Conservation (phyloP, 2,888 invertebrate species). For the Oligia fasciuncula region DNA sequence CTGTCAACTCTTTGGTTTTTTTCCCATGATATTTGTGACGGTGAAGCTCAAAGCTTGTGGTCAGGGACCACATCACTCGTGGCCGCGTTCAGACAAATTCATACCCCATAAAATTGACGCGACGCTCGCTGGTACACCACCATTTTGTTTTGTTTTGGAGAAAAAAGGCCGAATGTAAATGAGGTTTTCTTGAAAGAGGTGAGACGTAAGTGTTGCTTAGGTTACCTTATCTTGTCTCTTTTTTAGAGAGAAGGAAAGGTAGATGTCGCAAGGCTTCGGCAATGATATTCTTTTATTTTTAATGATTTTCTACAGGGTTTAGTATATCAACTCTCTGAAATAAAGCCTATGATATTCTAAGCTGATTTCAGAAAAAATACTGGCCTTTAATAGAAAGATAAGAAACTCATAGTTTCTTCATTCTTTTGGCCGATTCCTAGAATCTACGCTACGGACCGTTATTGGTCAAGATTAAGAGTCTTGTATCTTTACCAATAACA, state of each 20-base stretch:
- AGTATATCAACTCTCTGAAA: neutral
- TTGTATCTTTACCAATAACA: too few species aligned
- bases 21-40: conserved; percentile 77
- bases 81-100: conserved; percentile 73
- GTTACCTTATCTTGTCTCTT: neutral
- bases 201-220: conserved; percentile 15
- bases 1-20: conserved; percentile 66
- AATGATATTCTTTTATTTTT: neutral
- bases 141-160: conserved; percentile 39
- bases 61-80: conserved; percentile 75
- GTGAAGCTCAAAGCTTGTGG: conserved; percentile 69
- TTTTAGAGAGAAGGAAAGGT: neutral
- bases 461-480: too few species aligned
- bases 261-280: neutral
- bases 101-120: conserved; percentile 79
- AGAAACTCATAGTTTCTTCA: too few species aligned
- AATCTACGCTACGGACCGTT: too few species aligned
- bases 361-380: too few species aligned
- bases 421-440: too few species aligned
- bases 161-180: conserved; percentile 56
- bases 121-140: conserved; percentile 50
- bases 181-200: conserved; percentile 59
- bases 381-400: too few species aligned
- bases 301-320: neutral
- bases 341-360: neutral